phyloP scores from a whole-genome alignment of 2,888 invertebrate species.

The Cryptus viduatorius region DNA sequence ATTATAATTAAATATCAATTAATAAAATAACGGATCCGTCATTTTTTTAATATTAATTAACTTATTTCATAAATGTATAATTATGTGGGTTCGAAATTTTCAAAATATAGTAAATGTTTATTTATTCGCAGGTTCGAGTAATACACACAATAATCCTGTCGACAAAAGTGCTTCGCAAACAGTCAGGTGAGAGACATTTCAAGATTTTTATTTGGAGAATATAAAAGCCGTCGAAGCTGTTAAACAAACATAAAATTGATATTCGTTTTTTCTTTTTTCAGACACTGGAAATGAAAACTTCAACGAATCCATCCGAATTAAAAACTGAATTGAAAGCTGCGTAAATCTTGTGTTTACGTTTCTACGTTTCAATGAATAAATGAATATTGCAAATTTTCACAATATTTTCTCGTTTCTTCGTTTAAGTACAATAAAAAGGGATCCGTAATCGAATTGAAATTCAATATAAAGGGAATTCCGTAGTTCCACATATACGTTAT shows the following conservation, averaged over 20 bases:
- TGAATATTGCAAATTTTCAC: background rate
- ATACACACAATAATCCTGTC: slow-evolving; percentile 34
- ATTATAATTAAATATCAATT: too few relatives aligned
- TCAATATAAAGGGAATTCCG: too few relatives aligned
- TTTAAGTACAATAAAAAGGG: too few relatives aligned
- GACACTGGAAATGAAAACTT: slow-evolving; percentile 69
- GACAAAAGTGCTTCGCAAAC: slow-evolving; percentile 60
- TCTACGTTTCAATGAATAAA: background rate
- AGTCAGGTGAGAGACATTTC: slow-evolving; percentile 50
- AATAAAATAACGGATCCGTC: too few relatives aligned
- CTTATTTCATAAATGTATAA: background rate
- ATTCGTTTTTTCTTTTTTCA: slow-evolving; percentile 29
- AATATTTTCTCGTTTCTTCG: background rate
- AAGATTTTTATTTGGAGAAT: background rate
- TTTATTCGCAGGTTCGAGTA: slow-evolving; percentile 57
- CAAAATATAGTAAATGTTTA: background rate
- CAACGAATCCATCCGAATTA: background rate
- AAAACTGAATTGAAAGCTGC: background rate
- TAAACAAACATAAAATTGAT: background rate
- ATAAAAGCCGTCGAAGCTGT: background rate
- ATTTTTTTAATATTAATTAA: too few relatives aligned
- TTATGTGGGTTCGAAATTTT: background rate
- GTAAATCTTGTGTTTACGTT: background rate
- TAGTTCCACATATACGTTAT: too few relatives aligned
- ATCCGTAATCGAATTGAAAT: too few relatives aligned